These are phyloP conservation scores for Scaptomyza polygonia DNA, from an alignment of 2,888 invertebrate genomes.

Conservation along the genomic window DNA sequence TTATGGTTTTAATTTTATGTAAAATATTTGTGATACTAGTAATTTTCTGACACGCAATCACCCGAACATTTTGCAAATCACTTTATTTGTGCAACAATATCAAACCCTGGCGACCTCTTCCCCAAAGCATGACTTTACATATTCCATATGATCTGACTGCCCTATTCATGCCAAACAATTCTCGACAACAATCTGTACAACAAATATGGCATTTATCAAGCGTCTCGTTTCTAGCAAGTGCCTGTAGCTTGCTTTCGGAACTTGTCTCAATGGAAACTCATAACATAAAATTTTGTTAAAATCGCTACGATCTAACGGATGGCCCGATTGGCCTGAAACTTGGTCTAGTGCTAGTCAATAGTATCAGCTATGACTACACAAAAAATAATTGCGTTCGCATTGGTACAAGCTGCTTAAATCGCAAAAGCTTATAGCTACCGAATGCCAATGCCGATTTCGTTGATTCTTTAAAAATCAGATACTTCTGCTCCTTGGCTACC, in stretches of 20 bases:
- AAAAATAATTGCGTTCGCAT: conserved; percentile 39
- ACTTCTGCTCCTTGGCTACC: conserved; percentile 13
- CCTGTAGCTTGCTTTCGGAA: conserved; percentile 14
- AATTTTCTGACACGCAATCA: conserved; percentile 18
- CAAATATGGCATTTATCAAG: conserved; percentile 17
- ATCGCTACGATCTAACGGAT: conserved; percentile 49
- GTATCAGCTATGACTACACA: not conserved
- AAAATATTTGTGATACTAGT: conserved; percentile 6
- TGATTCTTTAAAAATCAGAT: conserved; percentile 78
- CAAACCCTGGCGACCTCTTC: conserved; percentile 39
- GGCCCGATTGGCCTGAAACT: conserved; percentile 51
- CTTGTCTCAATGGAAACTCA: conserved; percentile 26
- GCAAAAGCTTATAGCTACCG: conserved; percentile 42
- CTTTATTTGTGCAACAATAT: conserved; percentile 32
- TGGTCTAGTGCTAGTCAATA: not conserved
- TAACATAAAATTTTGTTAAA: conserved; percentile 70
- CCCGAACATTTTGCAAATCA: conserved; percentile 42
- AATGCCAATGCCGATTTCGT: conserved; percentile 64
- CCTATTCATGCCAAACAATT: conserved; percentile 3
- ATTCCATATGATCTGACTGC: conserved; percentile 5
- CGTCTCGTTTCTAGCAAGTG: conserved; percentile 19
- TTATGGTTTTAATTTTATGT: conserved; percentile 14
- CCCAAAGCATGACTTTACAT: conserved; percentile 21
- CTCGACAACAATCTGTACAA: conserved; percentile 18
- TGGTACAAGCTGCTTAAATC: conserved; percentile 31